Evolutionary conservation across 35 echinoderm and acorn worm genomes (phyloP).

Genomic region (Ophioderma brevispina): DNA sequence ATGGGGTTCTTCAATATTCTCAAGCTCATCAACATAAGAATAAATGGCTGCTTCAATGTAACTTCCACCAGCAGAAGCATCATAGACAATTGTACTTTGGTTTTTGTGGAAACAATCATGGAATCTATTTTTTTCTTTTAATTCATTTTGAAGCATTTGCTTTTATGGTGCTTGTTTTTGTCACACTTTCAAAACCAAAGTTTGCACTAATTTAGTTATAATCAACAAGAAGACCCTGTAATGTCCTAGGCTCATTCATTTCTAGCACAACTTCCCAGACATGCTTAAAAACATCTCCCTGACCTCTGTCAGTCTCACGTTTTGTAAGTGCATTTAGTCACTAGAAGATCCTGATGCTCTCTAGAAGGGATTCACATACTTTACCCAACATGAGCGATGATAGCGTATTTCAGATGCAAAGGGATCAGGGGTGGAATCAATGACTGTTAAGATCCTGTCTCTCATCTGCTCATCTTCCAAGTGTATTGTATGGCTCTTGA

Average conservation of each 20-base stretch:
- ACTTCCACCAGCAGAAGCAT: conserved; percentile 9
- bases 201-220: conserved; percentile 35
- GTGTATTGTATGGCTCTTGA: background rate
- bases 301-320: conserved; percentile 26
- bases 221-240: conserved; percentile 48
- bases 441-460: background rate
- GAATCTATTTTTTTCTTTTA: conserved; percentile 33
- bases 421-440: background rate
- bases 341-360: background rate
- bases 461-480: background rate
- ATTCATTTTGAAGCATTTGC: conserved; percentile 39
- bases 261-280: conserved; percentile 26
- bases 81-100: conserved; percentile 33
- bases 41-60: conserved; percentile 45
- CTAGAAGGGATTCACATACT: background rate
- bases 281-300: conserved; percentile 32
- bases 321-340: conserved; percentile 4
- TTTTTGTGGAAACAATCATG: conserved; percentile 39
- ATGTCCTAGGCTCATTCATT: conserved; percentile 32
- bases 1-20: conserved; percentile 16
- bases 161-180: conserved; percentile 17
- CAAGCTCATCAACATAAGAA: conserved; percentile 15
- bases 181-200: background rate
- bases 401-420: background rate
- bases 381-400: background rate